A percentile compares a stretch with the other conserved stretches of the same genome.
Evolutionary conservation across 1,140 invertebrate species (phyloP).

Genomic region (Chionoecetes opilio): DNA sequence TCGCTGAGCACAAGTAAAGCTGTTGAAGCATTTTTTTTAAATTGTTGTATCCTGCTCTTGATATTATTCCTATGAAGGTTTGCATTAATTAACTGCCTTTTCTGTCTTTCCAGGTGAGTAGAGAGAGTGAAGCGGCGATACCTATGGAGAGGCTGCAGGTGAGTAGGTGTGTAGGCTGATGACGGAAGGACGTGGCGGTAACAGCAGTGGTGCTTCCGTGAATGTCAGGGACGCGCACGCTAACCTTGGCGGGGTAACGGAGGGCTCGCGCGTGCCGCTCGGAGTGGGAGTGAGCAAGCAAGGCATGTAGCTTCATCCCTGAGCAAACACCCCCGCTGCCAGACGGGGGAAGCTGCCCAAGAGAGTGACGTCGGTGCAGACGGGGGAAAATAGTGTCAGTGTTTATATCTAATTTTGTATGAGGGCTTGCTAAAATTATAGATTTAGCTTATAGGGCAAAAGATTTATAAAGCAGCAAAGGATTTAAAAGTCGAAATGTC

Average conservation of each 20-base stretch:
- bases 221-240: constrained; percentile 14
- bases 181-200: background rate
- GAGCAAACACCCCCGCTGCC: background rate
- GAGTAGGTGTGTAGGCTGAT: background rate
- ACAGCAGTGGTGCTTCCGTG: background rate
- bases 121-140: background rate
- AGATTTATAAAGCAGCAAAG: too few relatives aligned
- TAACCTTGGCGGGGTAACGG: constrained; percentile 24
- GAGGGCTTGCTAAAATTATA: background rate
- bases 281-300: background rate
- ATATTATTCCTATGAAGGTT: background rate
- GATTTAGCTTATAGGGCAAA: too few relatives aligned
- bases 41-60: background rate
- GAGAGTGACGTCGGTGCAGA: background rate
- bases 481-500: too few relatives aligned
- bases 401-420: constrained; percentile 9
- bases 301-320: background rate
- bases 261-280: background rate
- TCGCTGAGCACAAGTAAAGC: constrained; percentile 15
- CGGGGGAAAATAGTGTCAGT: constrained; percentile 7
- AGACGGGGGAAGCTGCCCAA: constrained; percentile 3
- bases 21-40: background rate
- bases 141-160: background rate
- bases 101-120: background rate
- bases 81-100: background rate